Conservation (phyloP, 1,140 invertebrate genomes). For the Oedothorax gibbosus region DNA sequence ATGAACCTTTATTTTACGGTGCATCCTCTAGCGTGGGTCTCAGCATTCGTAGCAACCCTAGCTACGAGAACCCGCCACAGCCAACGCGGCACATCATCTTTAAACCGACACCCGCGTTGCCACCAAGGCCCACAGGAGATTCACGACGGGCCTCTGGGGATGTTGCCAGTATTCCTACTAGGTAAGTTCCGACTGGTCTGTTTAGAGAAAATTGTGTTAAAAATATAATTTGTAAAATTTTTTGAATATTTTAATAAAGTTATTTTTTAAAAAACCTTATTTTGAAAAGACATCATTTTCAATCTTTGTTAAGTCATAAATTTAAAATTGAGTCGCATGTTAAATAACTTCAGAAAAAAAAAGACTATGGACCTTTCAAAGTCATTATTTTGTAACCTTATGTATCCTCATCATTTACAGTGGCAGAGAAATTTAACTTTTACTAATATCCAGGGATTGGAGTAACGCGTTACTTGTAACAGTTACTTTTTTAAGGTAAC, state of each 20-base stretch:
- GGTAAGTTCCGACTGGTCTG: too few species aligned
- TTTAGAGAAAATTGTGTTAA: not conserved
- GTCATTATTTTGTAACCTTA: too few species aligned
- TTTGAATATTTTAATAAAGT: not conserved
- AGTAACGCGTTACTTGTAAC: too few species aligned
- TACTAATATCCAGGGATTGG: too few species aligned
- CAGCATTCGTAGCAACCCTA: slow-evolving; percentile 42
- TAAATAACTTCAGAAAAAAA: too few species aligned
- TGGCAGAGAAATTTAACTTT: too few species aligned
- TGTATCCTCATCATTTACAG: too few species aligned
- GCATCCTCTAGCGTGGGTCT: slow-evolving; percentile 5
- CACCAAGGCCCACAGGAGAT: slow-evolving; percentile 31
- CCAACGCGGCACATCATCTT: slow-evolving; percentile 17
- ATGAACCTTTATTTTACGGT: slow-evolving; percentile 54
- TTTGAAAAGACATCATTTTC: too few species aligned
- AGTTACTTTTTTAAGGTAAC: too few species aligned
- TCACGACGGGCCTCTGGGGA: not conserved
- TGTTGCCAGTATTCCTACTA: not conserved
- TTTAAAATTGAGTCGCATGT: too few species aligned
- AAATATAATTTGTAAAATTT: not conserved
- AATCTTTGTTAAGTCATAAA: too few species aligned
- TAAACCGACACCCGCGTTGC: slow-evolving; percentile 38
- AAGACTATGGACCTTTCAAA: too few species aligned
- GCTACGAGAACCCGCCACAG: slow-evolving; percentile 52
- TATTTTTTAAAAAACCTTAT: not conserved